Evolutionary conservation across 2,888 invertebrate species (phyloP), one percentile per base, ranked within the genome.

Genomic region (Leptopterna dolabrata): DNA sequence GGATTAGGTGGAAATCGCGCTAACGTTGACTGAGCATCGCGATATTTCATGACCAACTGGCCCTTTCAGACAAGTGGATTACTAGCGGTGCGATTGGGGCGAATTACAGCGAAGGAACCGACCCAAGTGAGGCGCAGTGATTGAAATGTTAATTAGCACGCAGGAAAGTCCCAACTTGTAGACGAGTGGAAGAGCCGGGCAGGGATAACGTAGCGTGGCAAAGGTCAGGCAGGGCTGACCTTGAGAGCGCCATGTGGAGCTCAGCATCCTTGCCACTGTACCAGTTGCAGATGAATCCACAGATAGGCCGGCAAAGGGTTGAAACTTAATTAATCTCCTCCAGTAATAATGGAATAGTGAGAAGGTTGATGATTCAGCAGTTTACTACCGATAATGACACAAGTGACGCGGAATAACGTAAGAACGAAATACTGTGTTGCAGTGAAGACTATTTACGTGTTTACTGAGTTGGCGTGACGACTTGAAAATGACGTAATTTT

Each of bases 201-300:
- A 7, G 73, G 73, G 73, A 36, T 73, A 73, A 73, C 73, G 30
- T 41, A 73, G 36, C 73, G 73, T 73, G 73, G 63, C 41, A 73
- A 73, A 41, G 73, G 73, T 73, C 73, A 73, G 36, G 19, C 16
- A 14, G 73, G 16, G 73, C 30, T 9, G 73, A 36, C 73, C 73
- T 73, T 73, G 73, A 73, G 36, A 29, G 63, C 63, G 63, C 63
- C 63, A 63, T 63, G 63, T 63, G 27, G 63, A 63, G 63, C 24
- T 63, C 27, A 4, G 63, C 63, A 24, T 63, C 63, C 63, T 36
- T 63, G 63, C 63, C 63, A 63, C 63, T 24, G 63, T 63, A 63
- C 63, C 63, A 63, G 63, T 63, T 63, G 63, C 63, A 1, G 63
- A 24, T 24, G 63, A 4, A 7, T 63, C n/a, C n/a, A 4, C n/a